Base-by-base conservation (phyloP, 2,888 invertebrate species). In the Antheraea yamamai region DNA sequence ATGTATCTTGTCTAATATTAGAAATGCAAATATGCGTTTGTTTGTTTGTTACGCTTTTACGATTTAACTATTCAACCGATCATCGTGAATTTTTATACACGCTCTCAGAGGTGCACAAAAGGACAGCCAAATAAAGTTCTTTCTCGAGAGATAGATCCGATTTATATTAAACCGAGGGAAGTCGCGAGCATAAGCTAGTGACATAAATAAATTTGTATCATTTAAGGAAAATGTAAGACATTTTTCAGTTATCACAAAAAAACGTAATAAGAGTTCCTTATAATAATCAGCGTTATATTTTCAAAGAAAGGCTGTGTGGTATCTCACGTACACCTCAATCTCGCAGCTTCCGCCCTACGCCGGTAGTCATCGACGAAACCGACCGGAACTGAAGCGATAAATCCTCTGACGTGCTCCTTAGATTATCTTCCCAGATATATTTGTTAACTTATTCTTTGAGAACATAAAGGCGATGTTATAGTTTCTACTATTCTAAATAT, bases 311-410 rank as follows among this genome's bases (percentile, higher is more conserved):
- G 16, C 64, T 30, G 61, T 61, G 30, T 61, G 58, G 39, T 75
- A 75, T 75, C 74, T 71, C 51, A 55, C 51, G 47, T 30, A 74
- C 35, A 74, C 68, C 75, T 75, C 51, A 71, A 61, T 76, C 73
- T 61, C 47, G 14, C 6, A 4, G 47, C 26, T 47, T 68, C 26
- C 55, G 39, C 64, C 58, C 61, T 18, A 30, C 47, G 73, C 52
- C 58, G 64, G 72, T 66, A 75, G 73, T 39, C 73, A 75, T 73
- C 72, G 73, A 35, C 73, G 68, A 68, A 73, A 35, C 73, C 23
- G 72, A 23, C 71, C 74, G 74, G 74, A 75, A 72, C 58, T 47
- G 61, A 55, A 70, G 74, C 72, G 74, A 75, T 75, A 75, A 75
- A 75, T 75, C 55, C 47, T 39, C 74, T 51, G 71, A 71, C 71